Evolutionary conservation across 92 coral and sea anemone genomes (phyloP), one percentile per base, ranked within the genome.

Genomic region (Siderastrea radians): DNA sequence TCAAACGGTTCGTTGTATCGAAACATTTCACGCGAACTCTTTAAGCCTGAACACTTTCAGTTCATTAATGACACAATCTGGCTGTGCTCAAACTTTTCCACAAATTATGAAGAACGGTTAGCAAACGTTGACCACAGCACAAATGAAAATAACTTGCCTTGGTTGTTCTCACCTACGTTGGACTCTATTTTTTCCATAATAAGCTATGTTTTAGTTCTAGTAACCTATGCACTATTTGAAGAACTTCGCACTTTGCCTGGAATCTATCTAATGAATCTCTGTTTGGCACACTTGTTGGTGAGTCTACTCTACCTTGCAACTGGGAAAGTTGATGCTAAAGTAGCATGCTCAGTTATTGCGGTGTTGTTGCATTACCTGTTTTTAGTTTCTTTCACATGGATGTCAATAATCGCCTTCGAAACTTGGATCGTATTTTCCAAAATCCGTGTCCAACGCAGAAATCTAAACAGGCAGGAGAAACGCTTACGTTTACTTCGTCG

Each of bases 341-440:
- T 47, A 11, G 53, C 68, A 52, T 95, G 98, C 75, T 77, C 73
- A 43, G 84, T 85, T 4, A 83, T 86, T 19, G 94, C 96, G n/a
- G 85, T 80, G 5, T 26, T 91, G 47, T 82, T 85, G 60, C 98
- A 95, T 38, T 90, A 74, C 69, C 68, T 81, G 47, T 84, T 88
- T 54, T 78, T 95, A 48, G 91, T 89, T 19, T 95, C 93, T 38
- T 91, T 95, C 80, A 85, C 78, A 8, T 90, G 96, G 93, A 90
- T 93, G 94, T 84, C 94, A 10, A 63, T 93, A 19, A 93, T 95
- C 48, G 96, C 96, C n/a, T 87, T 90, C 70, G 88, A 84, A 77
- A 95, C 94, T 4, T 95, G 96, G 92, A 59, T 65, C 69, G 85
- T 87, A 54, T 93, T 95, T 53, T 92, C 96, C 3, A 49, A 64